Percentiles rank a stretch among this genome's conserved stretches.
These are phyloP conservation scores for Indicator maculatus DNA, from an alignment of 2,113 vertebrate genomes.

Conservation along the genomic window DNA sequence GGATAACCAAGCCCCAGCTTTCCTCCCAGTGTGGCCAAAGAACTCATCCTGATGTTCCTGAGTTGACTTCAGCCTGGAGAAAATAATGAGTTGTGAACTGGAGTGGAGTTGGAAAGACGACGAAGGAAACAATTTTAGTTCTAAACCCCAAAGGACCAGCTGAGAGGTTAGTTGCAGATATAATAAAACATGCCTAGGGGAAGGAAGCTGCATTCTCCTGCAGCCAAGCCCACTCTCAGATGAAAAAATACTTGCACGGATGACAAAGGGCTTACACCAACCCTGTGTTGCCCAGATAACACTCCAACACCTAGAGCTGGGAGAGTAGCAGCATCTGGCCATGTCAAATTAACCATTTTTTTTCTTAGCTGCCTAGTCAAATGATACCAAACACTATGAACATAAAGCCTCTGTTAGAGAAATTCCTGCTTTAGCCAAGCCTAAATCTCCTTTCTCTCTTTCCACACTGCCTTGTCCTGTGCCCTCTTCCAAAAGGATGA, in stretches of 20 bases:
- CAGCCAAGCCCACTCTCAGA: conserved; percentile 32
- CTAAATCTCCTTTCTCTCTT: background rate
- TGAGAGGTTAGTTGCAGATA: conserved; percentile 39
- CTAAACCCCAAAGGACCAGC: conserved; percentile 19
- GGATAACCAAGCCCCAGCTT: background rate
- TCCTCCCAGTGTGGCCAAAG: background rate
- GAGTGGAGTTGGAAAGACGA: background rate
- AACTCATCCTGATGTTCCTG: background rate
- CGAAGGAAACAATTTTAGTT: conserved; percentile 24
- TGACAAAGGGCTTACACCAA: background rate
- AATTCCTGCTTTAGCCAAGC: background rate
- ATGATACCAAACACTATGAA: background rate
- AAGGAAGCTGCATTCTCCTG: conserved; percentile 31
- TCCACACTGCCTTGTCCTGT: background rate
- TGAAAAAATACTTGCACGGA: background rate
- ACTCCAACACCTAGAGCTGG: background rate
- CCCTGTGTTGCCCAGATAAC: background rate
- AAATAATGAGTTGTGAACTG: background rate
- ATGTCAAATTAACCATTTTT: background rate
- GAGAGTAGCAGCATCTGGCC: background rate
- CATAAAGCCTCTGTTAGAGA: background rate
- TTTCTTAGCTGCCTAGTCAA: background rate
- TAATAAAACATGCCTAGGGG: conserved; percentile 52
- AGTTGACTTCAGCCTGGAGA: background rate
- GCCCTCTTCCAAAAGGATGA: background rate